phyloP scores from a whole-genome alignment of 2,888 invertebrate species.

The Boloria selene region DNA sequence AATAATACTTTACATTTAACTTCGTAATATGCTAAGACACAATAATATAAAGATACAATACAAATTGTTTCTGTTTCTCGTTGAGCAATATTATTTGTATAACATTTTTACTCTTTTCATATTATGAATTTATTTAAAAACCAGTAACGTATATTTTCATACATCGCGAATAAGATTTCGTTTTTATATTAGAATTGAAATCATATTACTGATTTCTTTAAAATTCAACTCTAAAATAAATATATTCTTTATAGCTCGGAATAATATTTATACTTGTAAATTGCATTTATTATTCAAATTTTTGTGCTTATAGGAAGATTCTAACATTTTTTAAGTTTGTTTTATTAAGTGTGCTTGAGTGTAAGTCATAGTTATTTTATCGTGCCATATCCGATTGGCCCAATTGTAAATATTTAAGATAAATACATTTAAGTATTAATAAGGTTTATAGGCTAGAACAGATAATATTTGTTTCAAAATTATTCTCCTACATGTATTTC shows the following conservation, averaged over 20 bases:
- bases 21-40: no score
- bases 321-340: constrained; percentile 28
- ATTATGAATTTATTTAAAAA: no score
- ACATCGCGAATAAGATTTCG: no score
- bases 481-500: constrained; percentile 44
- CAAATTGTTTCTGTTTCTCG: no score
- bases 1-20: no score
- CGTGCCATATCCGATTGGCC: constrained; percentile 46
- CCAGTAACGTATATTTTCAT: no score
- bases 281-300: constrained; percentile 51
- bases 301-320: constrained; percentile 23
- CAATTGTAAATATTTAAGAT: constrained; percentile 49
- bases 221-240: no score
- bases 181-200: no score
- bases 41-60: no score
- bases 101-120: no score
- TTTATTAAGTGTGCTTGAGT: constrained; percentile 18
- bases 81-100: no score
- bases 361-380: constrained; percentile 21
- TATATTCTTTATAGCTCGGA: neutral
- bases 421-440: constrained; percentile 38
- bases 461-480: constrained; percentile 38
- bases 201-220: no score
- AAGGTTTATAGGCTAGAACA: constrained; percentile 19
- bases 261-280: constrained; percentile 25